These are phyloP conservation scores for Incurvaria masculella DNA, from an alignment of 2,888 invertebrate species.

Conservation along the genomic window DNA sequence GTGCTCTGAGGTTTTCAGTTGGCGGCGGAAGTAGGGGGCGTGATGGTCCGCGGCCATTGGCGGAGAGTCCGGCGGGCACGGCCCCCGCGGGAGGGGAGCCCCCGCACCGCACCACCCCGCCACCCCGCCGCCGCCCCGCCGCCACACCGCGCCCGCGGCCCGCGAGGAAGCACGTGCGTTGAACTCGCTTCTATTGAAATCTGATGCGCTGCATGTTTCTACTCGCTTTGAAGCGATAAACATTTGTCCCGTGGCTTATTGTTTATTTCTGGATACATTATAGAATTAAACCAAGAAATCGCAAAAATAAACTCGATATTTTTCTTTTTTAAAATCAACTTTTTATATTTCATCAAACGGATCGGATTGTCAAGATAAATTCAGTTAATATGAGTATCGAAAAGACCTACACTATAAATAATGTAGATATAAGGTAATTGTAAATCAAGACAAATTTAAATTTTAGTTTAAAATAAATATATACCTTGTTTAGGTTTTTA, in stretches of 20 bases:
- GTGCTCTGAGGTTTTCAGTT: background rate
- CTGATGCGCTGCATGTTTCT: too few species aligned
- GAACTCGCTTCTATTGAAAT: background rate
- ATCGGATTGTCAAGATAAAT: too few species aligned
- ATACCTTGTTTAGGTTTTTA: background rate
- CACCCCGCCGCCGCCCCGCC: background rate
- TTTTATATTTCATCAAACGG: too few species aligned
- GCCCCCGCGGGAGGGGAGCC: background rate
- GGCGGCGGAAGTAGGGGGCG: background rate
- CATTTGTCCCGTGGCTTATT: too few species aligned
- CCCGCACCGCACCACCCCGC: background rate
- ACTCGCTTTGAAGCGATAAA: too few species aligned
- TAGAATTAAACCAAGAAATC: background rate
- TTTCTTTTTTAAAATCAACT: too few species aligned
- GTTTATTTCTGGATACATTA: too few species aligned
- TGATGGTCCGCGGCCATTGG: background rate
- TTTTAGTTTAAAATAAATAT: background rate
- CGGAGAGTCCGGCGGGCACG: background rate
- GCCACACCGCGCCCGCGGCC: background rate
- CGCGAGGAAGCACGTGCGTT: background rate
- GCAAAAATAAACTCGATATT: background rate
- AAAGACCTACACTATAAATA: background rate
- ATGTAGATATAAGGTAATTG: background rate
- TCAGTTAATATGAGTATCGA: background rate
- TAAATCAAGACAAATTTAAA: background rate